A percentile compares a stretch with the other conserved stretches of the same genome.
These are phyloP conservation scores for Hyles lineata DNA, from an alignment of 2,888 invertebrate species.

Conservation along the genomic window DNA sequence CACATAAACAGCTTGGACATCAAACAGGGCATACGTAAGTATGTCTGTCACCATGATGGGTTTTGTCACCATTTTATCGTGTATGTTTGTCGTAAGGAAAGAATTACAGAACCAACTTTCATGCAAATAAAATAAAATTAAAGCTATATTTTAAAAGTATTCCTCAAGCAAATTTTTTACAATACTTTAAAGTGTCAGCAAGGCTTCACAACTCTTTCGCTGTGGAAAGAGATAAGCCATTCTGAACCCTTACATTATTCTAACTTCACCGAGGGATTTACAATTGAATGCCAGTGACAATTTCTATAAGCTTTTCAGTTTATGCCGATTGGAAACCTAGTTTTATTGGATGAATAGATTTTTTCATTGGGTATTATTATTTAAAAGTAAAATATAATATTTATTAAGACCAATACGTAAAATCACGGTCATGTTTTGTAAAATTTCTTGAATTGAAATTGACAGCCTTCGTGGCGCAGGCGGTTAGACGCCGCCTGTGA, in stretches of 20 bases:
- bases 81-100: background rate
- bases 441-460: no score
- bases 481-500: no score
- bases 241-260: constrained; percentile 51
- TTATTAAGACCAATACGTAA: no score
- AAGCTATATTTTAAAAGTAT: background rate
- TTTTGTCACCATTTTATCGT: no score
- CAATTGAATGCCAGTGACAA: constrained; percentile 14
- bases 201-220: constrained; percentile 35
- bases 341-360: background rate
- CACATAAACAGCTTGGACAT: no score
- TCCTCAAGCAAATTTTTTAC: constrained; percentile 39
- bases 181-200: constrained; percentile 49
- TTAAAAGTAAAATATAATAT: no score
- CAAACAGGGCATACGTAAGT: no score
- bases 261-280: constrained; percentile 43
- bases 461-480: no score
- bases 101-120: background rate
- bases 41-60: no score
- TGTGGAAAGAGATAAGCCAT: constrained; percentile 58
- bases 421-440: no score
- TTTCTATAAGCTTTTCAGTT: constrained; percentile 6
- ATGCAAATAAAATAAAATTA: background rate
- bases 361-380: background rate
- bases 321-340: background rate